phyloP scores from a whole-genome alignment of 2,113 vertebrate genomes.

The Larimichthys crocea region DNA sequence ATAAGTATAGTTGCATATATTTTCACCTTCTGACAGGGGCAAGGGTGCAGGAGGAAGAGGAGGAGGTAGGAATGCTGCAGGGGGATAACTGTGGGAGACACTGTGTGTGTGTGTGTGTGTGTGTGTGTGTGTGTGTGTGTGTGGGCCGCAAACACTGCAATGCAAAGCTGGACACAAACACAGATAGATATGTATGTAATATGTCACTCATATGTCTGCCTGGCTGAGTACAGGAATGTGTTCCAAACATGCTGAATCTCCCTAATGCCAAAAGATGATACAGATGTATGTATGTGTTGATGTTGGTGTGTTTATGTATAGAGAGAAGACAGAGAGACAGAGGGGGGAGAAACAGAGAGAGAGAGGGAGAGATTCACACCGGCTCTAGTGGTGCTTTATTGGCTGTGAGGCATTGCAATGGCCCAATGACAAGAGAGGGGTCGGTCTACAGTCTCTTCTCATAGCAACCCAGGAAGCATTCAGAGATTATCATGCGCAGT shows the following conservation, averaged over 20 bases:
- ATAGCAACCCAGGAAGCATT: slow-evolving; percentile 74
- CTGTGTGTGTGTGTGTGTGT: neutral
- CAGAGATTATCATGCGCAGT: slow-evolving; percentile 36
- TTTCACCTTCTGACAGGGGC: neutral
- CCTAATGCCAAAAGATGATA: neutral
- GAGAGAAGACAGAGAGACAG: neutral
- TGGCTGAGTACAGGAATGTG: neutral
- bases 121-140: too few relatives aligned
- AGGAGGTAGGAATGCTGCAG: neutral
- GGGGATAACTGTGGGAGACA: neutral
- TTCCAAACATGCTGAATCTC: neutral
- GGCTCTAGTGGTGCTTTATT: slow-evolving; percentile 58
- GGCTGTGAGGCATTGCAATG: slow-evolving; percentile 47
- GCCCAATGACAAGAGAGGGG: slow-evolving; percentile 67
- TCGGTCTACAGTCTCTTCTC: slow-evolving; percentile 66
- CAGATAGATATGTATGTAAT: neutral
- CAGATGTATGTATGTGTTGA: neutral
- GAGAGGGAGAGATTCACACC: slow-evolving; percentile 35
- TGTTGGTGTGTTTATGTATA: slow-evolving; percentile 22
- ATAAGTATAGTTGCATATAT: neutral
- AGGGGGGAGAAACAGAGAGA: neutral
- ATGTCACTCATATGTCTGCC: neutral
- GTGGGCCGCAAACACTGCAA: neutral
- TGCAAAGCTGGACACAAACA: neutral
- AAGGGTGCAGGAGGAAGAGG: slow-evolving; percentile 4